phyloP scores from a whole-genome alignment of 2,797 vertebrate species.

The Pipistrellus pygmaeus region DNA sequence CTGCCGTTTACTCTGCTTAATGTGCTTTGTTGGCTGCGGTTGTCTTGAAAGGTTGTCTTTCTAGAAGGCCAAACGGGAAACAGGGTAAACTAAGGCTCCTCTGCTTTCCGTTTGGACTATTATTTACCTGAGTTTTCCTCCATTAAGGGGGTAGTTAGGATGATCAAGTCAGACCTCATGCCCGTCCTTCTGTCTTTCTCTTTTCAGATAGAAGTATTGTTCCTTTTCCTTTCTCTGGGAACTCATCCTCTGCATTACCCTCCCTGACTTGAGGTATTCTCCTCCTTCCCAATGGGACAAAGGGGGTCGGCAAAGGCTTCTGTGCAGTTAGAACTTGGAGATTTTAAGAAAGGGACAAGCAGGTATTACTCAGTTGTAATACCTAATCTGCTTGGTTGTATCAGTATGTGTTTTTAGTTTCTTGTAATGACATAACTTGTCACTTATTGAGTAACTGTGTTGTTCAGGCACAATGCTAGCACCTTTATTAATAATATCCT shows the following conservation, averaged over 20 bases:
- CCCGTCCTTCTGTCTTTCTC: background rate
- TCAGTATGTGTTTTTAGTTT: background rate
- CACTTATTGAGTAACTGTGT: background rate
- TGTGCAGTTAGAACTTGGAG: constrained; percentile 33
- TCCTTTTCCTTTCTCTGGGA: background rate
- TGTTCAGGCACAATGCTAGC: background rate
- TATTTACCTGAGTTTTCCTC: background rate
- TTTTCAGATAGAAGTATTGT: background rate
- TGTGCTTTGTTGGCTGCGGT: background rate
- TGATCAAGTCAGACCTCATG: background rate
- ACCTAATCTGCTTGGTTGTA: background rate
- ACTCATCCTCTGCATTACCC: background rate
- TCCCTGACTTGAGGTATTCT: background rate
- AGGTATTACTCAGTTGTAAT: constrained; percentile 28
- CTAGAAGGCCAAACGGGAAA: constrained; percentile 9
- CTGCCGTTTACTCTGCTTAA: background rate
- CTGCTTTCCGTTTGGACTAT: background rate
- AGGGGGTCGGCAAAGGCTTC: background rate
- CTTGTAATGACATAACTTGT: constrained; percentile 36
- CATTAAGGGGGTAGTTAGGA: background rate
- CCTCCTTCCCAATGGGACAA: background rate
- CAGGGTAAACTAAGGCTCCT: background rate
- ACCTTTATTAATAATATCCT: background rate
- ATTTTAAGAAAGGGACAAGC: constrained; percentile 46
- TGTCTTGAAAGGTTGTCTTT: background rate